Evolutionary conservation across 2,888 invertebrate species (phyloP).

Genomic region (Cyclophora punctaria): DNA sequence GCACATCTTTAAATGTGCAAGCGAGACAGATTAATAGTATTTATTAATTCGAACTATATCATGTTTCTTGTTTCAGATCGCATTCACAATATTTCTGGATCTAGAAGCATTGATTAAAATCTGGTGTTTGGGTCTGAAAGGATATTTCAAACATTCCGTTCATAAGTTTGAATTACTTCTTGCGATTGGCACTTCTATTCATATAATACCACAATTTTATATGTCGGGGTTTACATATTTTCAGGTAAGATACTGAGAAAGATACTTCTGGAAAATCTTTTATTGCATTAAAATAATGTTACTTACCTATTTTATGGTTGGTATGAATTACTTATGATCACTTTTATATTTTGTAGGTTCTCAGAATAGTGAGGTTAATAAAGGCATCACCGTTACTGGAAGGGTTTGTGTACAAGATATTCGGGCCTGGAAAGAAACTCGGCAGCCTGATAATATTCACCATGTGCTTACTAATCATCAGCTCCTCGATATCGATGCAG

Average conservation of each 20-base stretch:
- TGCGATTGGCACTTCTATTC: slow-evolving; percentile 94
- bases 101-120: slow-evolving; percentile 97
- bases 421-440: slow-evolving; percentile 97
- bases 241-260: slow-evolving; percentile 76
- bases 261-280: not conserved
- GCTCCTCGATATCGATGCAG: slow-evolving; percentile 99
- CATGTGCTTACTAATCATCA: slow-evolving; percentile 98
- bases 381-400: slow-evolving; percentile 99
- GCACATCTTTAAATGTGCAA: not conserved
- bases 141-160: slow-evolving; percentile 96
- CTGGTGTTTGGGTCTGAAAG: slow-evolving; percentile 96
- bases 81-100: slow-evolving; percentile 95
- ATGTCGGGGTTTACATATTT: slow-evolving; percentile 97
- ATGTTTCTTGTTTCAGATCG: slow-evolving; percentile 75
- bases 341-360: slow-evolving; percentile 79
- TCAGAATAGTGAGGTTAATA: slow-evolving; percentile 94
- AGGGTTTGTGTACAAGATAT: slow-evolving; percentile 97
- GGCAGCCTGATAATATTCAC: slow-evolving; percentile 99
- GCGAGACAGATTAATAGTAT: not conserved
- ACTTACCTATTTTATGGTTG: not conserved
- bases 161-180: slow-evolving; percentile 98
- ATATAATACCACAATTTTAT: slow-evolving; percentile 94
- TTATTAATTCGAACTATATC: not conserved
- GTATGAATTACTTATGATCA: not conserved
- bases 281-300: not conserved